phyloP scores from a whole-genome alignment of 2,797 vertebrate species.

The Dromococcyx pavoninus region DNA sequence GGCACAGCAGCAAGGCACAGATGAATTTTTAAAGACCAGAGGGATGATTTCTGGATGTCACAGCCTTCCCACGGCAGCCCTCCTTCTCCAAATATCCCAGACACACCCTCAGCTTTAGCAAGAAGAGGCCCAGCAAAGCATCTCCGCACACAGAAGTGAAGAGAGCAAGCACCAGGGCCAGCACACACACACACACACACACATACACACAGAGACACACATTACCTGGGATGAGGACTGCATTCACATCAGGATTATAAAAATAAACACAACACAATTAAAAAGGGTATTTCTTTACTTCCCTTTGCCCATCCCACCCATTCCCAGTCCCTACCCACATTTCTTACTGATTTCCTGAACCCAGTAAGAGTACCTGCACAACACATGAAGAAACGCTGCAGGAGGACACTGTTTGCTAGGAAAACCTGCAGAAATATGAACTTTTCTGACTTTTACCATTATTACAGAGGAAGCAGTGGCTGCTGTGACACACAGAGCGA shows the following conservation, averaged over 20 bases:
- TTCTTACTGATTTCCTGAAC: background rate
- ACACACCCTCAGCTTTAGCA: constrained; percentile 36
- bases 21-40: background rate
- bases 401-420: background rate
- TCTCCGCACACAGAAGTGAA: background rate
- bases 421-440: background rate
- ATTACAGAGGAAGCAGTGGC: background rate
- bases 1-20: background rate
- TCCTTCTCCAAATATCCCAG: constrained; percentile 12
- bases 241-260: constrained; percentile 54
- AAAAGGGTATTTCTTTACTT: constrained; percentile 9
- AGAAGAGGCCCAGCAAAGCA: constrained; percentile 41
- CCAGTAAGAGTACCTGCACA: background rate
- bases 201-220: background rate
- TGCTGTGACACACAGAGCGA: background rate
- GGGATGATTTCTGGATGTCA: background rate
- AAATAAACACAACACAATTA: constrained; percentile 72
- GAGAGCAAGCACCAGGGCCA: constrained; percentile 33
- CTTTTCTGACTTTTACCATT: background rate
- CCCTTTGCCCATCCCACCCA: background rate
- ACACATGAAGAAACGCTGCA: background rate
- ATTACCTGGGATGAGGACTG: constrained; percentile 88
- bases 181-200: background rate
- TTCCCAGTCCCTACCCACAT: background rate
- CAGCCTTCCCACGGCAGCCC: background rate